Evolutionary conservation across 2,113 vertebrate species (phyloP).

Genomic region (Ailurus styani): DNA sequence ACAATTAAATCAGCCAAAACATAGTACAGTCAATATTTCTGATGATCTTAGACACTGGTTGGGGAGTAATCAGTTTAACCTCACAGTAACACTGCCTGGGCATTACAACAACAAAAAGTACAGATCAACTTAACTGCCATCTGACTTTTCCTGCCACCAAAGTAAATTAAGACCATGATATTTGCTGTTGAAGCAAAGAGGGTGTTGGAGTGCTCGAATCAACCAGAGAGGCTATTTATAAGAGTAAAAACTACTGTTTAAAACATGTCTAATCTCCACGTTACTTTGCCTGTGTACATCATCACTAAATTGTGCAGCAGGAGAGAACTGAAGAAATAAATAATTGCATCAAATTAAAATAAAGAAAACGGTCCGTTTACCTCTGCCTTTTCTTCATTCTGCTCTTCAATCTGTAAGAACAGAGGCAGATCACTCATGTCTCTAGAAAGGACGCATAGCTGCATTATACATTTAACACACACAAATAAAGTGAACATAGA

Average conservation of each 20-base stretch:
- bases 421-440: neutral
- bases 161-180: conserved; percentile 12
- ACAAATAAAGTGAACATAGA: neutral
- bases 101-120: neutral
- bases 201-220: neutral
- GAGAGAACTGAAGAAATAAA: neutral
- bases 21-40: neutral
- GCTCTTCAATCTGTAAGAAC: neutral
- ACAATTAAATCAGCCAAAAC: neutral
- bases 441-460: neutral
- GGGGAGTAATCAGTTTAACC: neutral
- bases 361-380: neutral
- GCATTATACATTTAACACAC: neutral
- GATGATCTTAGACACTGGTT: neutral
- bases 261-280: neutral
- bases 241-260: neutral
- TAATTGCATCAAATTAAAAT: neutral
- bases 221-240: neutral
- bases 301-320: neutral
- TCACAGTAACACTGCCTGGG: neutral
- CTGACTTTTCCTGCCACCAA: neutral
- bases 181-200: neutral
- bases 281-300: neutral
- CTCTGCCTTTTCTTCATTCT: neutral
- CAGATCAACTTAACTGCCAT: neutral